Evolutionary conservation across 2,113 vertebrate genomes (phyloP), one percentile per base, ranked within the genome.

Genomic region (rat (Rattus norvegicus)): DNA sequence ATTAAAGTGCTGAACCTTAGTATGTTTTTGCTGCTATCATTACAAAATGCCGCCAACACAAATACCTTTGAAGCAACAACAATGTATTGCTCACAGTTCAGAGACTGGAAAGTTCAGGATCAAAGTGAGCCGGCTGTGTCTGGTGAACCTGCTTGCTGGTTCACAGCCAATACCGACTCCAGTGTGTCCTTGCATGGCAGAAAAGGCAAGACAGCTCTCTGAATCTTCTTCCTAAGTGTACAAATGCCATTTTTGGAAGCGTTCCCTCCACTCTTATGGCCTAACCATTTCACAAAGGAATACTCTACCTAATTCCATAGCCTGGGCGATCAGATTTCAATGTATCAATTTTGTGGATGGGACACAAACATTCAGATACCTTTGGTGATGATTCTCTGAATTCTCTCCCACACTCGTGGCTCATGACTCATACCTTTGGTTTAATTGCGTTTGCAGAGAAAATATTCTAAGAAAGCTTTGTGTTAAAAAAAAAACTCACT

Each of bases 381-480:
- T 77, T 94, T 24, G 11, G 7, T 73, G 14, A 89, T 22, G 24
- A 70, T 13, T 70, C n/a, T 77, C n/a, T 80, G 83, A 96, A 84
- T 49, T 80, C 28, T 89, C 79, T 95, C 54, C 88, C 54, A 69
- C 26, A 30, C 22, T 87, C 67, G 79, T 75, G 39, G 7, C 36
- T 84, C 85, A 81, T 72, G 81, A 92, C 22, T 95, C 69, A 87
- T 43, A 39, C 56, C 75, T 96, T 95, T 63, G 75, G 91, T 92
- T 89, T 88, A 63, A 49, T 52, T 86, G 14, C 49, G 56, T 91
- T 89, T 93, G 67, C 0, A 24, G 69, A 70, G 67, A 67, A 39
- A 33, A 28, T 76, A 54, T 91, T 70, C 47, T 59, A 77, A 90
- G 49, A 12, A 56, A 24, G 11, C 59, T 94, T 43, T 43, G 3